Percentiles rank a stretch among this genome's conserved stretches.
Evolutionary conservation across 2,113 vertebrate species (phyloP).

Genomic region (Progne subis): DNA sequence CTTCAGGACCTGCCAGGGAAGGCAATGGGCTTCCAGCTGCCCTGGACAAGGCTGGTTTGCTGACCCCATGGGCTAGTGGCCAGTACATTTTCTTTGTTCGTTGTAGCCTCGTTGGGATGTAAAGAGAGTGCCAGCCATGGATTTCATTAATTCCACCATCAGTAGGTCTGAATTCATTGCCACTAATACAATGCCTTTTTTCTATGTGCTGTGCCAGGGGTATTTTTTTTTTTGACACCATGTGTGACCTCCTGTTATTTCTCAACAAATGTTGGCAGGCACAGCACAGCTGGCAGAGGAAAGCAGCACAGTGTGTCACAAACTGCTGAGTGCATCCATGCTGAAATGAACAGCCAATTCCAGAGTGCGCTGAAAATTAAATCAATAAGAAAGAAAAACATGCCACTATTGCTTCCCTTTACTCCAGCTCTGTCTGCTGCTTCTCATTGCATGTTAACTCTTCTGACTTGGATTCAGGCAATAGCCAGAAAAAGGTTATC

Average conservation of each 20-base stretch:
- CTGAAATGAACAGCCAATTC: constrained; percentile 67
- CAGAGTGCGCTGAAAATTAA: neutral
- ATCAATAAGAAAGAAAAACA: neutral
- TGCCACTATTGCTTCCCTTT: neutral
- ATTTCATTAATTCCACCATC: constrained; percentile 75
- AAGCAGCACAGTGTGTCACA: constrained; percentile 65
- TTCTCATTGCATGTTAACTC: neutral
- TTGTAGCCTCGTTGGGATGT: constrained; percentile 30
- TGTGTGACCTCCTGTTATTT: constrained; percentile 71
- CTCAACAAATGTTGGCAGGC: constrained; percentile 73
- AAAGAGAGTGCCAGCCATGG: constrained; percentile 45
- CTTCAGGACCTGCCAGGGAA: neutral
- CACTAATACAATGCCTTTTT: constrained; percentile 72
- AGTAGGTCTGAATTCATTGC: constrained; percentile 73
- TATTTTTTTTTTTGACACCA: constrained; percentile 65
- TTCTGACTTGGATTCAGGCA: neutral
- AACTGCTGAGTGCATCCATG: constrained; percentile 66
- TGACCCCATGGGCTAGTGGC: neutral
- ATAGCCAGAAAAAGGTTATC: neutral
- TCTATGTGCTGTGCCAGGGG: constrained; percentile 63
- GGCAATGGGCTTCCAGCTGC: neutral
- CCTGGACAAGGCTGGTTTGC: constrained; percentile 26
- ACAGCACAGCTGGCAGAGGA: constrained; percentile 23
- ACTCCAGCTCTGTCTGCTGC: neutral
- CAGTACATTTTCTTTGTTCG: constrained; percentile 45